Evolutionary conservation across 2,113 vertebrate genomes (phyloP).

Genomic region (Vimba vimba): DNA sequence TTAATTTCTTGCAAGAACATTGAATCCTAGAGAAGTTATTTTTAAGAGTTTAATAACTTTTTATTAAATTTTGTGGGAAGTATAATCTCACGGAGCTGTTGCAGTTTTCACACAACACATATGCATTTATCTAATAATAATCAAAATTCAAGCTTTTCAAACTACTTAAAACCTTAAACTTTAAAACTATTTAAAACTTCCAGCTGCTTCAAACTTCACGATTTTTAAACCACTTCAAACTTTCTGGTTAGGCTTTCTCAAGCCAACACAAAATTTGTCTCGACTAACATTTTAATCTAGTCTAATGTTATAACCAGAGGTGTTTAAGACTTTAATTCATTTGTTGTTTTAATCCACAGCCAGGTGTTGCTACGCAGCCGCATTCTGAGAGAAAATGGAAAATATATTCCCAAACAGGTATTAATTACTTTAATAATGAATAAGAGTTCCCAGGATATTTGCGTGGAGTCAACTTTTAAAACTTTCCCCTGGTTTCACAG

Average conservation of each 20-base stretch:
- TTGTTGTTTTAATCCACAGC: constrained; percentile 63
- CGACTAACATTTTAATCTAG: too few relatives aligned
- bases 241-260: too few relatives aligned
- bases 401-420: constrained; percentile 82
- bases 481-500: too few relatives aligned
- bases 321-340: not conserved
- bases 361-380: constrained; percentile 84
- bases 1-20: not conserved
- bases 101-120: not conserved
- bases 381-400: constrained; percentile 82
- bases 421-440: not conserved
- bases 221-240: too few relatives aligned
- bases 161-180: too few relatives aligned
- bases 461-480: not conserved
- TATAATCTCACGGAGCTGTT: not conserved
- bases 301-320: not conserved
- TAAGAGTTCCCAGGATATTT: not conserved
- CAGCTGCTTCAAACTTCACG: too few relatives aligned
- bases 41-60: not conserved
- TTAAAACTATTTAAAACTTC: too few relatives aligned
- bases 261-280: too few relatives aligned
- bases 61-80: not conserved
- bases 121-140: not conserved
- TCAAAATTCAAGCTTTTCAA: too few relatives aligned
- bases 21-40: not conserved